Evolutionary conservation across 1,140 invertebrate species (phyloP), one percentile per base, ranked within the genome.

Genomic region (Anoplophora glabripennis): DNA sequence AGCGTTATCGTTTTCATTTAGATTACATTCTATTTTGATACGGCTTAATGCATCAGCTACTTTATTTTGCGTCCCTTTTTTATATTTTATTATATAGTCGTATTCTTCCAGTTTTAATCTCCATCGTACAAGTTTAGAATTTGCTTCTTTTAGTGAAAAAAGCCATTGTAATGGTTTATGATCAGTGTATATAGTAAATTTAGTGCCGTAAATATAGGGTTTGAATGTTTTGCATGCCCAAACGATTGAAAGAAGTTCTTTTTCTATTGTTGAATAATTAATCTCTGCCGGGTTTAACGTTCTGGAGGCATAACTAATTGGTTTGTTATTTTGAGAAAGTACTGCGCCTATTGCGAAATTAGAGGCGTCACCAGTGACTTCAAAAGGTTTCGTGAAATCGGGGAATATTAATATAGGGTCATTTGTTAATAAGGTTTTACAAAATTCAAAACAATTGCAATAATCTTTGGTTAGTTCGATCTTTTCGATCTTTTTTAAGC

Each of bases 1-100:
- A n/a, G n/a, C 5, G 5, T 28, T 28, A 28, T 2, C 21, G 21
- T 53, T 36, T 47, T 52, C 37, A 38, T 34, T 18, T 1, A 59
- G 10, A 14, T 48, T 34, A 17, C 36, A 28, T 14, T 63, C 59
- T 42, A 17, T 59, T 14, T 33, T 12, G 14, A 45, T 14, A 2
- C 42, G 48, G 17, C 1, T 15, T 3, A 15, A 14, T 7, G 3
- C 0, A 18, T 11, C 17, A 15, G 9, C 15, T 10, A 17, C 21
- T 17, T 7, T 5, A 3, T 0, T 21, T 12, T 45, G 3, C 17
- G n/a, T 45, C 17, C 10, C 15, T 15, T 45, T 45, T 45, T 14
- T 45, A n/a, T n/a, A 45, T 17, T 10, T 45, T 45, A 45, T 15
- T 10, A 14, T 15, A 45, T 45, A 17, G 4, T 17, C 15, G 15